phyloP scores from a whole-genome alignment of 2,888 invertebrate species.

The Drosophila meridionalis region DNA sequence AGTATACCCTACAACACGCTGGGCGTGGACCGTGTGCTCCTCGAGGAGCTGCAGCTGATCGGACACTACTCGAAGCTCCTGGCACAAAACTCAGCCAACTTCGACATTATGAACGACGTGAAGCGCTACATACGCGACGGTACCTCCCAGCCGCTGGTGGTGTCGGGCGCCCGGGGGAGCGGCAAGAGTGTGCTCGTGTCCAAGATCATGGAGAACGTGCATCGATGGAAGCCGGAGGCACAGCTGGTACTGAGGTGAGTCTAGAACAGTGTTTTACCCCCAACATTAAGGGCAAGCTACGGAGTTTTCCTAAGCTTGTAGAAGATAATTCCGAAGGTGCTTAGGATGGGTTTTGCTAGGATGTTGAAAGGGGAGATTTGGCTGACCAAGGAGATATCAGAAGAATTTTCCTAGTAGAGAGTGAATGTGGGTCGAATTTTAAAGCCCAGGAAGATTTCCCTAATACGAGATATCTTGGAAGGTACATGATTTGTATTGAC shows the following conservation, averaged over 20 bases:
- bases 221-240: constrained; percentile 88
- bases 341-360: no score
- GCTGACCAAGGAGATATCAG: no score
- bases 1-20: constrained; percentile 88
- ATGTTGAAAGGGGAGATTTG: no score
- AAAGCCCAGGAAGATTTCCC: no score
- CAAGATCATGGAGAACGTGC: constrained; percentile 89
- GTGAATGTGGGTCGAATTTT: no score
- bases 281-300: no score
- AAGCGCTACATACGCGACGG: constrained; percentile 86
- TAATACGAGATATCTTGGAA: no score
- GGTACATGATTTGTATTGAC: no score
- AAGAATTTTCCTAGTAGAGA: no score
- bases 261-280: no score
- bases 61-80: constrained; percentile 89
- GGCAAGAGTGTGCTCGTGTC: constrained; percentile 93
- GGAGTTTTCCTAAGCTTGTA: no score
- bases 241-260: constrained; percentile 85
- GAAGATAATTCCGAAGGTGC: no score
- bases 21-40: constrained; percentile 90
- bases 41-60: constrained; percentile 89
- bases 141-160: constrained; percentile 87
- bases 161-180: constrained; percentile 92
- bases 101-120: constrained; percentile 83
- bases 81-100: constrained; percentile 87